Evolutionary conservation across 2,888 invertebrate genomes (phyloP).

Genomic region (Sipha maydis): DNA sequence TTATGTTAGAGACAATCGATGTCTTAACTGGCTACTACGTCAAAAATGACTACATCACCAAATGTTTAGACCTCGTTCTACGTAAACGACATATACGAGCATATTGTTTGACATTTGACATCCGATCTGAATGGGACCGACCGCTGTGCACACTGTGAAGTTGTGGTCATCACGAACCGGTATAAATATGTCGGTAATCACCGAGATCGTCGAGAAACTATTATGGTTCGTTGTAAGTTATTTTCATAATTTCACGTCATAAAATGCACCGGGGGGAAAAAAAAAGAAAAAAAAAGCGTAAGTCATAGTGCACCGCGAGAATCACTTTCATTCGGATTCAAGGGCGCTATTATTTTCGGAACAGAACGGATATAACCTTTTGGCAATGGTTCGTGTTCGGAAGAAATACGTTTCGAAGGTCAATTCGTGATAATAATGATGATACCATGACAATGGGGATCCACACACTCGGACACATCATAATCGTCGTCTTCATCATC

Average conservation of each 20-base stretch:
- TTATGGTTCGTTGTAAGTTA: neutral
- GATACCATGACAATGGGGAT: conserved; percentile 50
- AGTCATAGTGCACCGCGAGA: neutral
- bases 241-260: neutral
- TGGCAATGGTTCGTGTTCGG: conserved; percentile 32
- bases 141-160: no score
- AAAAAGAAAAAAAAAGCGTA: neutral
- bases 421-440: conserved; percentile 17
- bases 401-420: conserved; percentile 8
- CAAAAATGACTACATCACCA: no score
- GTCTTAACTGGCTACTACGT: no score
- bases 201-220: neutral
- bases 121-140: no score
- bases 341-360: neutral
- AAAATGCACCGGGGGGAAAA: neutral
- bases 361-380: neutral
- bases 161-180: neutral
- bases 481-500: neutral
- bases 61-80: no score
- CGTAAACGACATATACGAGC: no score
- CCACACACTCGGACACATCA: neutral
- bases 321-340: conserved; percentile 2
- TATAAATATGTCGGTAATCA: neutral
- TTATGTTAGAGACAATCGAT: no score
- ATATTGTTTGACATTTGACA: no score